phyloP scores from a whole-genome alignment of 2,113 vertebrate species.

The Eupsittula cactorum region DNA sequence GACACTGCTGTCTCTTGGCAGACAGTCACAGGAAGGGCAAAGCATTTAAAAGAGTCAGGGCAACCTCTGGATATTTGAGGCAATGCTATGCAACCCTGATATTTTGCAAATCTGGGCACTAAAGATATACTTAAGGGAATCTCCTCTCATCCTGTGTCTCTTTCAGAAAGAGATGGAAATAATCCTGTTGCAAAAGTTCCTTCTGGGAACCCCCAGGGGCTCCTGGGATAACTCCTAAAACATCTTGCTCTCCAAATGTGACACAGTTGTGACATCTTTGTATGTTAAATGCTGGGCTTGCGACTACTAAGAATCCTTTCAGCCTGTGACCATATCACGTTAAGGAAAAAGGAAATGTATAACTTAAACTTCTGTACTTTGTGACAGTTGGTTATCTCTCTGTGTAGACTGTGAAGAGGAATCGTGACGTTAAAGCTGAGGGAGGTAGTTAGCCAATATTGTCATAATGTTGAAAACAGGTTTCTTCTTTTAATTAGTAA shows the following conservation, averaged over 20 bases:
- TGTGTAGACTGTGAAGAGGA: neutral
- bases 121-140: constrained; percentile 6
- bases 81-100: neutral
- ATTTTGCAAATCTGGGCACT: constrained; percentile 24
- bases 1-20: neutral
- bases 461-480: neutral
- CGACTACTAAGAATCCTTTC: constrained; percentile 29
- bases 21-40: constrained; percentile 17
- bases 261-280: constrained; percentile 6
- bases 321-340: neutral
- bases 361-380: neutral
- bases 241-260: neutral
- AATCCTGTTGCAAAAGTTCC: constrained; percentile 30
- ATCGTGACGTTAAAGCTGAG: neutral
- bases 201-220: neutral
- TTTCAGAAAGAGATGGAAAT: constrained; percentile 9
- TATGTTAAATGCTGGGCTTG: constrained; percentile 31
- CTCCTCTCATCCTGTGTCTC: neutral
- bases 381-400: neutral
- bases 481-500: constrained; percentile 1
- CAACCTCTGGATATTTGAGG: constrained; percentile 27
- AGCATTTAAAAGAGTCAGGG: neutral
- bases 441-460: neutral
- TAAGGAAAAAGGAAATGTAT: constrained; percentile 6
- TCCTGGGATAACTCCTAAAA: neutral